Evolutionary conservation across 1,140 invertebrate species (phyloP), one percentile per base, ranked within the genome.

Genomic region (Protaetia brevitarsis): DNA sequence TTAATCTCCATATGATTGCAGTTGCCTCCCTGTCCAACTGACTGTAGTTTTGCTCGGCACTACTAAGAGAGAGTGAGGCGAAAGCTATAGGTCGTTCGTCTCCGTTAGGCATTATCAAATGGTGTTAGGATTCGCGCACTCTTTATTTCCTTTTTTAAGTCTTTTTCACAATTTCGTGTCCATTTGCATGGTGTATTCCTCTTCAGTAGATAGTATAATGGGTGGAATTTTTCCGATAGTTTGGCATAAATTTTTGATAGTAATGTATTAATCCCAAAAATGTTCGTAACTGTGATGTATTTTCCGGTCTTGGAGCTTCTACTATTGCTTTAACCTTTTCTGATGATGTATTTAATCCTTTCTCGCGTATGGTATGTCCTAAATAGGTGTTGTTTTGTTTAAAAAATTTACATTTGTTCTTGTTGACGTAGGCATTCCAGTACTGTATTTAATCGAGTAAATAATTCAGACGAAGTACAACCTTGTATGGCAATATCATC

Each of bases 61-160:
- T 60, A n/a, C 10, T 60, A 19, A 74, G 62, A 4, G 59, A 57
- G 21, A 65, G 56, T 16, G 68, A 72, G 4, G 66, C 68, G 36
- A 66, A 74, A 19, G 64, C 65, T 34, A 72, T 41, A 23, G 71
- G 72, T 26, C 62, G n/a, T n/a, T n/a, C n/a, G n/a, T n/a, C n/a
- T n/a, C 73, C 76, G 68, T 81, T 73, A 16, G 68, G 11, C 19
- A 75, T 69, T 1, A 57, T 77, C 77, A 0, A 73, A 59, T 28
- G 76, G 80, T 8, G 82, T 81, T 74, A 86, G 83, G n/a, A 78
- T n/a, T 78, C 11, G 80, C 72, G 41, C 16, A 51, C 6, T 7
- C 16, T 6, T 51, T 8, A 51, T 10, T 6, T 6, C 21, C 5
- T 51, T 51, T 19, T 51, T 51, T 6, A 34, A 66, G 13, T 51